These are phyloP conservation scores for Operophtera brumata DNA, from an alignment of 2,888 invertebrate genomes.

Conservation along the genomic window DNA sequence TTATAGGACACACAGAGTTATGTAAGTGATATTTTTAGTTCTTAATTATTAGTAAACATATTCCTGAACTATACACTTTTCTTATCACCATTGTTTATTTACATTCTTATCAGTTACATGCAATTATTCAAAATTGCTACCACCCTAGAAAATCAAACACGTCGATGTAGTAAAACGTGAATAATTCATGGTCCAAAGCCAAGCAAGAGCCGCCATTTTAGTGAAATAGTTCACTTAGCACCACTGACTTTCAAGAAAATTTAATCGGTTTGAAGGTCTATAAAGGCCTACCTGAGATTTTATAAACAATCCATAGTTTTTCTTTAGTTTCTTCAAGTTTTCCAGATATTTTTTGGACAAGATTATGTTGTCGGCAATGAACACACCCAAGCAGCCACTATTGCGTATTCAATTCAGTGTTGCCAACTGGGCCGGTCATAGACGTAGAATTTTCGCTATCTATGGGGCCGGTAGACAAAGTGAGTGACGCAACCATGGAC, in stretches of 20 bases:
- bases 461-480: too few relatives aligned
- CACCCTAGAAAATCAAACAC: conserved; percentile 32
- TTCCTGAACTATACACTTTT: neutral
- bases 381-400: conserved; percentile 71
- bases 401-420: conserved; percentile 50
- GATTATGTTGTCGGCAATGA: conserved; percentile 78
- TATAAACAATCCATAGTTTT: conserved; percentile 38
- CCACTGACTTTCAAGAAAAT: neutral
- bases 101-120: conserved; percentile 43
- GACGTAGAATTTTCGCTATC: too few relatives aligned
- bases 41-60: neutral
- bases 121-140: conserved; percentile 39
- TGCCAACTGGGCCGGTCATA: too few relatives aligned
- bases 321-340: conserved; percentile 58
- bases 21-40: neutral
- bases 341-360: conserved; percentile 50
- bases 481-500: too few relatives aligned
- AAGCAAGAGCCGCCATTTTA: conserved; percentile 21
- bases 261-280: neutral
- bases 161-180: neutral
- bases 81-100: conserved; percentile 36
- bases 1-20: neutral
- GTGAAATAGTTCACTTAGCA: neutral
- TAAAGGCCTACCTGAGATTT: conserved; percentile 47
- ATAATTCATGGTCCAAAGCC: neutral